A percentile compares a stretch with the other conserved stretches of the same genome.
Evolutionary conservation across 92 coral and sea anemone genomes (phyloP).

Genomic region (Palythoa grandis): DNA sequence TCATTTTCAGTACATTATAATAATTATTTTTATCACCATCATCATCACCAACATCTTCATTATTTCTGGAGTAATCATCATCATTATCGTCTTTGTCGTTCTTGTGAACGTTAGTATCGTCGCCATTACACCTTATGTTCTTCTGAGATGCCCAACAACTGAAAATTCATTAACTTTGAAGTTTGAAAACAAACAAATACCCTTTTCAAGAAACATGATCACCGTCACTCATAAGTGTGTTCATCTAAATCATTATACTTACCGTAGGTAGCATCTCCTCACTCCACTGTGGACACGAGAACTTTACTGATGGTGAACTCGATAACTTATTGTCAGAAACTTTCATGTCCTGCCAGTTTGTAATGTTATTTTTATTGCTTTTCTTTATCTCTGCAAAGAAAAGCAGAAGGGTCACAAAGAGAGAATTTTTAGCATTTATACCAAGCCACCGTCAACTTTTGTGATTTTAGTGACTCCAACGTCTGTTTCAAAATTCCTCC

Average conservation of each 20-base stretch:
- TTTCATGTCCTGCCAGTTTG: constrained; percentile 34
- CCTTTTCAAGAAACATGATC: neutral
- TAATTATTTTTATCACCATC: too few relatives aligned
- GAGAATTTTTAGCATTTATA: neutral
- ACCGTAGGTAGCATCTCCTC: constrained; percentile 27
- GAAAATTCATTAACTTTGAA: too few relatives aligned
- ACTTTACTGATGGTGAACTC: constrained; percentile 13
- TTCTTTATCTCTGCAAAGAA: constrained; percentile 17
- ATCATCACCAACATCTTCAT: too few relatives aligned
- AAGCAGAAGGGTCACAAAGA: neutral
- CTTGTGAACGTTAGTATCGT: neutral
- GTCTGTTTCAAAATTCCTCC: too few relatives aligned
- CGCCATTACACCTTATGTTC: neutral
- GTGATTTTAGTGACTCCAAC: neutral
- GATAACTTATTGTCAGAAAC: neutral
- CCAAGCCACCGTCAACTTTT: too few relatives aligned
- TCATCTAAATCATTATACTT: neutral
- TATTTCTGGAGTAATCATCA: too few relatives aligned
- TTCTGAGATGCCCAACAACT: neutral
- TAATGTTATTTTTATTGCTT: constrained; percentile 17
- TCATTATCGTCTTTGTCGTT: neutral
- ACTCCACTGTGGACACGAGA: constrained; percentile 35
- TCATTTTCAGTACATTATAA: too few relatives aligned
- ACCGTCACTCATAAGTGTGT: neutral
- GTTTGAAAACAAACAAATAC: too few relatives aligned